Percentiles rank a stretch among this genome's conserved stretches.
Evolutionary conservation across 2,888 invertebrate genomes (phyloP).

Genomic region (Tethea ocularis): DNA sequence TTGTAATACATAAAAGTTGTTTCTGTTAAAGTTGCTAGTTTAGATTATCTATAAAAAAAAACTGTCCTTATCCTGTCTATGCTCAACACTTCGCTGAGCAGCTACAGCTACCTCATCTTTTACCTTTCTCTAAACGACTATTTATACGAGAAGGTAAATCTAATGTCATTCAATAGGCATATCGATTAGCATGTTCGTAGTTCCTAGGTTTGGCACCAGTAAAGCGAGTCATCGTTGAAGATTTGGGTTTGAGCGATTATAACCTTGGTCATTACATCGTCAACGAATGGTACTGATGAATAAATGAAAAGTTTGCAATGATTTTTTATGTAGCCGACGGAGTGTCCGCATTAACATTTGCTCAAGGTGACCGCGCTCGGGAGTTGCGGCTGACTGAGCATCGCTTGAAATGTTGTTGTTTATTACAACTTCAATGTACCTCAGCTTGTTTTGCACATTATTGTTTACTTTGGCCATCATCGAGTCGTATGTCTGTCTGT

Average conservation of each 20-base stretch:
- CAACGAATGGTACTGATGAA: slow-evolving; percentile 50
- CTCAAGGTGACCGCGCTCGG: slow-evolving; percentile 79
- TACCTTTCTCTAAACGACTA: too few relatives aligned
- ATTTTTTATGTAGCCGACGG: slow-evolving; percentile 63
- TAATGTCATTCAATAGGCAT: not conserved
- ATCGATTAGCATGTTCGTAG: not conserved
- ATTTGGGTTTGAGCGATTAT: slow-evolving; percentile 15
- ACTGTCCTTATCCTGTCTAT: too few relatives aligned
- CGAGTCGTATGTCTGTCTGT: too few relatives aligned
- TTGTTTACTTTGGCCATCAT: slow-evolving; percentile 28
- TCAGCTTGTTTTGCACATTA: slow-evolving; percentile 48
- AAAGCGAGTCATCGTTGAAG: not conserved
- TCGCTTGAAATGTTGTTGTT: slow-evolving; percentile 64
- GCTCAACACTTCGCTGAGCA: not conserved
- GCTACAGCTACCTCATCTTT: not conserved
- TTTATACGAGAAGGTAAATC: too few relatives aligned
- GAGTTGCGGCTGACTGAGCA: slow-evolving; percentile 79
- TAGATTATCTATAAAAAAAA: too few relatives aligned
- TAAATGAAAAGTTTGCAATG: slow-evolving; percentile 63
- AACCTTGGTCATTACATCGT: slow-evolving; percentile 40
- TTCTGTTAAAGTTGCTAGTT: too few relatives aligned
- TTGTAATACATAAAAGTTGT: not conserved
- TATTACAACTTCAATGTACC: slow-evolving; percentile 54
- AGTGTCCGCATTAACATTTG: slow-evolving; percentile 78
- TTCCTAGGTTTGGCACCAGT: not conserved